Evolutionary conservation across 2,797 vertebrate species (phyloP).

Genomic region (Anguilla pacifica): DNA sequence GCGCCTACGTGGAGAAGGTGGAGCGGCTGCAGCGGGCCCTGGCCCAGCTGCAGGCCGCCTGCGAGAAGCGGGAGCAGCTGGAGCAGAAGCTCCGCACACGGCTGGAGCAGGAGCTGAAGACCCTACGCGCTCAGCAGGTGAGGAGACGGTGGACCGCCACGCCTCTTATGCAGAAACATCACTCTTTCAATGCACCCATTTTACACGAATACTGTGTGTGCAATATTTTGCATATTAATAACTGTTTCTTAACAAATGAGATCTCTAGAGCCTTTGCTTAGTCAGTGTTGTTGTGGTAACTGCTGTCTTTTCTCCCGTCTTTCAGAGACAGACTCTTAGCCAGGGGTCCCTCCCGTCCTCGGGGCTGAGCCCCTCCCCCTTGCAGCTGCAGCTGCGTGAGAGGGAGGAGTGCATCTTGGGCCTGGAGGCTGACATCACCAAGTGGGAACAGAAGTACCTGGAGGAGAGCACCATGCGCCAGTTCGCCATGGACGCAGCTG

Average conservation of each 20-base stretch:
- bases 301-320: not conserved
- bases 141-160: conserved; percentile 25
- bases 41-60: conserved; percentile 93
- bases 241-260: not conserved
- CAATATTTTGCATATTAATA: not conserved
- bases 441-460: conserved; percentile 97
- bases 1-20: conserved; percentile 93
- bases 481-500: conserved; percentile 95
- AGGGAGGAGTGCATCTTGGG: conserved; percentile 89
- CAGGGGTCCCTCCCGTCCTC: conserved; percentile 42
- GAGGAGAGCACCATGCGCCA: conserved; percentile 97
- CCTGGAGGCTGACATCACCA: conserved; percentile 95
- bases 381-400: conserved; percentile 88
- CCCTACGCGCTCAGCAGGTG: conserved; percentile 90
- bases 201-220: not conserved
- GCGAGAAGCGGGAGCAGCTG: conserved; percentile 90
- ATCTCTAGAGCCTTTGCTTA: not conserved
- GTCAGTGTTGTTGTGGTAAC: conserved; percentile 18
- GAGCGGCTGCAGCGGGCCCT: conserved; percentile 90
- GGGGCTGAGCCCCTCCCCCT: conserved; percentile 68
- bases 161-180: conserved; percentile 41
- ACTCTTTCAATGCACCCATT: not conserved
- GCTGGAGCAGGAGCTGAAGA: conserved; percentile 94
- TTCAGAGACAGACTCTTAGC: conserved; percentile 64
- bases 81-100: conserved; percentile 88